These are phyloP conservation scores for Casuarius casuarius DNA, from an alignment of 2,113 vertebrate species.

Conservation along the genomic window DNA sequence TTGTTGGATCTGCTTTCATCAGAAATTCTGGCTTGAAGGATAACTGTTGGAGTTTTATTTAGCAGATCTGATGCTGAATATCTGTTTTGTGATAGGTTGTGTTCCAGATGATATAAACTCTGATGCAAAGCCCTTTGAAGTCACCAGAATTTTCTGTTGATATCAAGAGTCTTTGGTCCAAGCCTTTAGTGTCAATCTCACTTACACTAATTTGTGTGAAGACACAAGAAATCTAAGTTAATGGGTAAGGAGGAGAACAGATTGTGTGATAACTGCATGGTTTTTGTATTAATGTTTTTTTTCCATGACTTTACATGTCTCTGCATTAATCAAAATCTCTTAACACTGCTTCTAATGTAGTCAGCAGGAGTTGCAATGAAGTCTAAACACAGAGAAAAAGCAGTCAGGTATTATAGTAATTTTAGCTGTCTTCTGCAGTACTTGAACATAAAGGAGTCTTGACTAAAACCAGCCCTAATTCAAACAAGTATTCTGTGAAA, in stretches of 20 bases:
- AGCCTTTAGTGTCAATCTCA: background rate
- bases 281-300: background rate
- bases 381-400: background rate
- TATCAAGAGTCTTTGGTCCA: background rate
- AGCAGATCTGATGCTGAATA: background rate
- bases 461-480: background rate
- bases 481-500: background rate
- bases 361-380: background rate
- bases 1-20: background rate
- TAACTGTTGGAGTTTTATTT: background rate
- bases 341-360: background rate
- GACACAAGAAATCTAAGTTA: background rate
- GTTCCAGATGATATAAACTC: background rate
- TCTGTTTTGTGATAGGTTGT: background rate
- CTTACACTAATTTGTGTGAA: background rate
- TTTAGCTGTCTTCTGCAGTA: background rate
- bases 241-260: background rate
- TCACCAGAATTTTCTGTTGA: background rate
- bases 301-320: background rate
- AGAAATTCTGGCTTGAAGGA: background rate
- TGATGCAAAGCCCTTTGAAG: background rate
- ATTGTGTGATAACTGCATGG: background rate
- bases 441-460: background rate
- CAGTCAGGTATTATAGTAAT: background rate
- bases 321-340: background rate